Evolutionary conservation across 1,140 invertebrate genomes (phyloP), one percentile per base, ranked within the genome.

Genomic region (Arctopsyche grandis): DNA sequence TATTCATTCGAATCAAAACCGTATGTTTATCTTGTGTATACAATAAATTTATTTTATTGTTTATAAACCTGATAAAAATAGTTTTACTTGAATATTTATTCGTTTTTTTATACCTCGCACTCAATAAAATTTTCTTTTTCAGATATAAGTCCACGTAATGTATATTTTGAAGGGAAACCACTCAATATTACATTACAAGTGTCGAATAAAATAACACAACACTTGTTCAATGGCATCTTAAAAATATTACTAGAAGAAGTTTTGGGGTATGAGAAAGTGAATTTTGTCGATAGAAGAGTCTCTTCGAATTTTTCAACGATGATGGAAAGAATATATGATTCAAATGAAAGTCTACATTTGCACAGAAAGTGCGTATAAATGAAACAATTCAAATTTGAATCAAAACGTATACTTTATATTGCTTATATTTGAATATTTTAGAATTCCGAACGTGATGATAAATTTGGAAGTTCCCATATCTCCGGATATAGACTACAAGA

Each of bases 401-500:
- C 43, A 58, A 48, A 21, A 75, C n/a, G 5, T 21, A 63, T 24
- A n/a, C n/a, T n/a, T n/a, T n/a, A n/a, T n/a, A n/a, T n/a, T 21
- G 21, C 5, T 10, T 10, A 5, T 58, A 10, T 10, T 5, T 58
- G 52, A 58, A 58, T 58, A 16, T 79, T 83, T 78, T 83, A 90
- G 89, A 29, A 79, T 87, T 78, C 91, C 91, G 22, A 87, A 88
- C 26, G 86, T 91, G 1, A 92, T 93, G 90, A 90, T 95, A 9
- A 94, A 94, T 85, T 84, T 95, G 80, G 93, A 93, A 83, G 91
- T 93, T 0, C 93, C 92, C 91, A 87, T 93, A 48, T 87, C 90
- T 1, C 89, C 92, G 0, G 90, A 91, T 44, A 86, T 90, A 69
- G 90, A 91, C 78, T 89, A 87, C 21, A 82, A 83, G 83, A 38